Conservation (phyloP, 2,888 invertebrate genomes). For the Chydorus sphaericus region DNA sequence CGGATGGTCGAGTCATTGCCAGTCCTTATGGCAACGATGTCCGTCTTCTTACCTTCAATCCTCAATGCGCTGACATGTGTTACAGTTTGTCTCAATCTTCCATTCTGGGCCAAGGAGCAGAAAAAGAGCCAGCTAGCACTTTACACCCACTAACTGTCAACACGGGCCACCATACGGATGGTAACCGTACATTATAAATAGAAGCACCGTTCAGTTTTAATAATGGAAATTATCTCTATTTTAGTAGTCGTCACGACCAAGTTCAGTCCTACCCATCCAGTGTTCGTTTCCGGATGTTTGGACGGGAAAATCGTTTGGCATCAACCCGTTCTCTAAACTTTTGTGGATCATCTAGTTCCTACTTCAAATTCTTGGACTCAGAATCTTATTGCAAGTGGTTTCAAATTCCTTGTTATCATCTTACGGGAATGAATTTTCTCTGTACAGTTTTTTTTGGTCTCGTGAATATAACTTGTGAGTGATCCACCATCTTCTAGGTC, state of each 20-base stretch:
- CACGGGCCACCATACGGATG: slow-evolving; percentile 60
- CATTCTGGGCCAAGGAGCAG: slow-evolving; percentile 15
- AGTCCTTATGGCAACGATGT: slow-evolving; percentile 80
- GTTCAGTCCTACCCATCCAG: slow-evolving; percentile 72
- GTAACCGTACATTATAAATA: too few relatives aligned
- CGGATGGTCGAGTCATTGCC: slow-evolving; percentile 76
- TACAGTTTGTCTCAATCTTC: slow-evolving; percentile 39
- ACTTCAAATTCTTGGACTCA: too few relatives aligned
- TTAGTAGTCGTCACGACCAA: slow-evolving; percentile 78
- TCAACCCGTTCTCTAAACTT: slow-evolving; percentile 49
- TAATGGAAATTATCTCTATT: too few relatives aligned
- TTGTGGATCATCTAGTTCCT: too few relatives aligned
- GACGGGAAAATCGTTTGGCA: slow-evolving; percentile 81
- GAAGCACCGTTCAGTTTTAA: too few relatives aligned
- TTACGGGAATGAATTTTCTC: too few relatives aligned
- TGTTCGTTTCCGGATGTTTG: slow-evolving; percentile 80
- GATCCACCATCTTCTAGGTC: too few relatives aligned
- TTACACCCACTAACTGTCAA: slow-evolving; percentile 51
- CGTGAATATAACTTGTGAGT: too few relatives aligned
- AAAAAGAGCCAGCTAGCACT: slow-evolving; percentile 30
- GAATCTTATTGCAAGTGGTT: too few relatives aligned
- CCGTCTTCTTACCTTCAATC: slow-evolving; percentile 64
- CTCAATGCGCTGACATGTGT: slow-evolving; percentile 60
- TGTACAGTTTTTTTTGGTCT: too few relatives aligned
- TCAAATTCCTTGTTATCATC: too few relatives aligned